Base-by-base conservation (phyloP, 2,113 vertebrate species). In the Gnathonemus echidnorhynchus region DNA sequence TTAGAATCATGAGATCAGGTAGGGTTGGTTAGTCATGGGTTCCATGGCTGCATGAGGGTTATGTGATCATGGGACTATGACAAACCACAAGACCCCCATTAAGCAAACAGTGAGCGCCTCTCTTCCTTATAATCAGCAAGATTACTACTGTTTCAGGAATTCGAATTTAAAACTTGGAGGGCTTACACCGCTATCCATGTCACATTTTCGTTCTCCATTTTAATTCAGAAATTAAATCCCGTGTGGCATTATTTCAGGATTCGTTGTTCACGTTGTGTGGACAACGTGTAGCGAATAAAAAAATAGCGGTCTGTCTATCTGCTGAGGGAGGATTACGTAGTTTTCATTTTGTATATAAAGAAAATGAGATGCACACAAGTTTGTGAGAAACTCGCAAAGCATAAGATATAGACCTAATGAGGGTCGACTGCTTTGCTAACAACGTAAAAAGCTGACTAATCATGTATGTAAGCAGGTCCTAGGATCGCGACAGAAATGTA, bases 11-110 rank as follows among this genome's bases (percentile, higher is more conserved):
- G 35, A 42, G 74, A 42, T 80, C 35, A 80, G 1, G 5, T 39
- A 39, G 35, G 42, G 83, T 11, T 35, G 42, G 83, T 10, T 35
- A 3, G 91, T 95, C 95, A 95, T 93, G 94, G 89, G 93, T 62
- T 94, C 74, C 48, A 58, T 86, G 86, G 89, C n/a, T 88, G 62
- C 88, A 89, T 53, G 39, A 46, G 39, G 88, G 90, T 89, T 90
- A 45, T 89, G 91, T 86, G 88, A 90, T 95, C 95, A 95, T 90
- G 91, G 93, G 93, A 94, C 91, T 86, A 90, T 88, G n/a, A 74
- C 74, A 93, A 93, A 94, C 90, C 95, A 95, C 94, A 94, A 95
- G 95, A 94, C 93, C 91, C 92, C 90, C 89, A 93, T 94, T 95
- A 94, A 93, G 91, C 80, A 50, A 91, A 92, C 91, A 92, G 88